Evolutionary conservation across 1,140 invertebrate genomes (phyloP).

Genomic region (Macrobrachium rosenbergii): DNA sequence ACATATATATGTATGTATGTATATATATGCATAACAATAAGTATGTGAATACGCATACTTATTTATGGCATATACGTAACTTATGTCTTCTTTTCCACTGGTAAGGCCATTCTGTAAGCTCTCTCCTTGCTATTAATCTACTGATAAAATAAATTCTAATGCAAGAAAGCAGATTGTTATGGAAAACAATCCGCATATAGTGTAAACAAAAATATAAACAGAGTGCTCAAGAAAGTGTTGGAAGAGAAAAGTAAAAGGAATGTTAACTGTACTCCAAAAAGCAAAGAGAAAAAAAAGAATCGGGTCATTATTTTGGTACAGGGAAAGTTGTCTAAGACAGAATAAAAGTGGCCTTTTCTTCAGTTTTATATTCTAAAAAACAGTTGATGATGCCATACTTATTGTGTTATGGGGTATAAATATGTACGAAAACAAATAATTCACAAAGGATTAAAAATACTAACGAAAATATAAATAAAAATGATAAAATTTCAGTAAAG

Average conservation of each 20-base stretch:
- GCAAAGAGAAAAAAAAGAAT: not conserved
- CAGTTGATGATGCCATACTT: no score
- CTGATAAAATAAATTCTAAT: no score
- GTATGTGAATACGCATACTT: no score
- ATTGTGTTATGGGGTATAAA: no score
- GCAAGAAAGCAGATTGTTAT: not conserved
- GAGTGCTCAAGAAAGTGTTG: not conserved
- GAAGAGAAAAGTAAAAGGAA: not conserved
- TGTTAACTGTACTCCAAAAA: not conserved
- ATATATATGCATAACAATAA: no score
- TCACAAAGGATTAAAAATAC: not conserved
- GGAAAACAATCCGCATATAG: not conserved
- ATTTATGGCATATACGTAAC: no score
- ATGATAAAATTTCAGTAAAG: no score
- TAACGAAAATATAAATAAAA: no score
- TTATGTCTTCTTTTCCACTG: no score
- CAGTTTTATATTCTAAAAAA: not conserved
- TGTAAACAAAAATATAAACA: slow-evolving; percentile 8
- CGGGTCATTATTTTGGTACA: not conserved
- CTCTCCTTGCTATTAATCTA: no score
- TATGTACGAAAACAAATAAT: not conserved
- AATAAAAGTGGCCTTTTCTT: slow-evolving; percentile 6
- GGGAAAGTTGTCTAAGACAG: slow-evolving; percentile 7
- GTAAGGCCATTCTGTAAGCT: no score
- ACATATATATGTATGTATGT: no score